Evolutionary conservation across 1,140 invertebrate genomes (phyloP), one percentile per base, ranked within the genome.

Genomic region (Magallana angulata): DNA sequence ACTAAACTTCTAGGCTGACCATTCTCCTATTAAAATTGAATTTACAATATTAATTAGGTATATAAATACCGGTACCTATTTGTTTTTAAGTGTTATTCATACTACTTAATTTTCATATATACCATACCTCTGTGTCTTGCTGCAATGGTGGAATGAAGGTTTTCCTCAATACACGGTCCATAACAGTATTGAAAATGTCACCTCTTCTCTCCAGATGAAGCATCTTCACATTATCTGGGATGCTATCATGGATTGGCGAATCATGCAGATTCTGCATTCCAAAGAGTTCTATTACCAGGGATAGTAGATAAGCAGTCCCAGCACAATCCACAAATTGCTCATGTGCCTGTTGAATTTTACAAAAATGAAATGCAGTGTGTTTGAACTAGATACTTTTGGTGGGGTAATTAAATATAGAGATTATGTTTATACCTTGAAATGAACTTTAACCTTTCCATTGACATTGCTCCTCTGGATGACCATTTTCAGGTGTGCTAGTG

Each of bases 371-470:
- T 6, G 2, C 58, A n/a, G 8, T 59, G 24, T 59, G 18, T 3
- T 18, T 9, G 7, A 59, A 56, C 7, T 7, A n/a, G 1, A 85
- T 24, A 24, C 24, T 24, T 24, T 24, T 24, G 24, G 24, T 24
- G 24, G 24, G 24, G 24, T 24, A 24, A 24, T 24, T 24, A 24
- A 57, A 14, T 12, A 12, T 12, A 36, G 4, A 1, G n/a, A 24
- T 2, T 62, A 48, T 36, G 48, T 56, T 56, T 7, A 57, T 82
- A 87, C 85, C 85, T 82, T 48, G 57, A 87, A 87, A 8, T 60
- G 57, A 57, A 58, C 24, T 64, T 87, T 87, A 3, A 87, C 76
- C n/a, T 87, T 82, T 36, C 85, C 85, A 82, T 87, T 87, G 18
- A 87, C 76, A 82, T 87, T 87, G 7, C 6, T 57, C 24, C 80